These are phyloP conservation scores for Drosophila antonietae DNA, from an alignment of 2,888 invertebrate species.

Conservation along the genomic window DNA sequence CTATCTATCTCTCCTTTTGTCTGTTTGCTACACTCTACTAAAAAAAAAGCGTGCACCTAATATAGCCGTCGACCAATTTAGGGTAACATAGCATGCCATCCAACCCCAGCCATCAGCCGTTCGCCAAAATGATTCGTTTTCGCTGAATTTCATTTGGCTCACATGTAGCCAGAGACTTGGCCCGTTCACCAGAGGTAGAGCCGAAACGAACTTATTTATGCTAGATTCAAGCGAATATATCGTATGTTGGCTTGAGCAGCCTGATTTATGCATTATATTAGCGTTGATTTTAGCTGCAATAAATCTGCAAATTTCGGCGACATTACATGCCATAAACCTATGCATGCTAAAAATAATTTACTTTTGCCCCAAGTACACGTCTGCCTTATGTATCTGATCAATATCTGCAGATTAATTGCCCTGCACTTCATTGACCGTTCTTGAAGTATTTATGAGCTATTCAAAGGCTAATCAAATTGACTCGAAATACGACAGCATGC, in stretches of 20 bases:
- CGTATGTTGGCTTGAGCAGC: slow-evolving; percentile 64
- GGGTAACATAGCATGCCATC: slow-evolving; percentile 21
- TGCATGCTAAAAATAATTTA: slow-evolving; percentile 51
- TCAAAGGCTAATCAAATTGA: slow-evolving; percentile 1
- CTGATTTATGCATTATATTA: slow-evolving; percentile 77
- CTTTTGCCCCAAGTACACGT: slow-evolving; percentile 31
- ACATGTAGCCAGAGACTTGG: slow-evolving; percentile 32
- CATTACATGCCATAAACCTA: slow-evolving; percentile 51
- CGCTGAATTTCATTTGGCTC: slow-evolving; percentile 68
- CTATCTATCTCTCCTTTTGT: slow-evolving; percentile 11
- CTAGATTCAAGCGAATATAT: slow-evolving; percentile 52
- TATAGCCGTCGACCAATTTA: slow-evolving; percentile 33
- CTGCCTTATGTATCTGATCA: slow-evolving; percentile 4
- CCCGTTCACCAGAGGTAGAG: slow-evolving; percentile 10
- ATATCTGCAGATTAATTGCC: slow-evolving; percentile 9
- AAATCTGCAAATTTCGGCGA: slow-evolving; percentile 61
- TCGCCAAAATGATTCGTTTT: slow-evolving; percentile 66
- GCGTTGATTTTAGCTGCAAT: slow-evolving; percentile 67
- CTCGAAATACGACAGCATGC: background rate
- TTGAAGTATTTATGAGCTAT: slow-evolving; percentile 25
- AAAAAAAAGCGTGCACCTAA: slow-evolving; percentile 26
- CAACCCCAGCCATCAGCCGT: slow-evolving; percentile 20
- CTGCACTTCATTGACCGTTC: background rate
- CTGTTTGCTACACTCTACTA: slow-evolving; percentile 25
- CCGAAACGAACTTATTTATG: slow-evolving; percentile 54